Evolutionary conservation across 2,797 vertebrate species (phyloP), one percentile per base, ranked within the genome.

Genomic region (Semaprochilodus insignis): DNA sequence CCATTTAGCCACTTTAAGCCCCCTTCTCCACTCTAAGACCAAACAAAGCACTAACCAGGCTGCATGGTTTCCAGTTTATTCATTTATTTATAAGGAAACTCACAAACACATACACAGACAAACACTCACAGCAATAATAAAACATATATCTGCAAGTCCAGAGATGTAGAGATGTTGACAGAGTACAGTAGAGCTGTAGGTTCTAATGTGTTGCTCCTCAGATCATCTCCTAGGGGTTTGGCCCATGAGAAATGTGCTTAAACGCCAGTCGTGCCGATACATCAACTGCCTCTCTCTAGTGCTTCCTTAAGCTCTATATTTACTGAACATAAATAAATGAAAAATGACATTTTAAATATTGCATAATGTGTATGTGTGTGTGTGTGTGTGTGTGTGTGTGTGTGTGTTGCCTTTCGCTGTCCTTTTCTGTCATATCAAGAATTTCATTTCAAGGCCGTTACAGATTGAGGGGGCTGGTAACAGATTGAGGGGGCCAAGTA

Each of bases 1-100:
- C 25, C 59, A 73, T 81, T 85, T 73, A 81, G 71, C 52, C 65
- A 83, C 75, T 80, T 83, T 76, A 81, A 85, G 75, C 71, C 74
- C 57, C 65, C 81, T 78, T 81, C 7, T 78, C 67, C 63, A 67
- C 71, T 75, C 51, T 76, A 73, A 73, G 60, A 79, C 21, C 71
- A 66, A 83, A 80, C 52, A 85, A 85, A 83, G 67, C 66, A 44
- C 74, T 81, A 57, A 65, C 55, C 31, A 23, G 65, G 44, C 21
- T 59, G 48, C 21, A 7, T 11, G 27, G n/a, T 63, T 40, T 54
- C n/a, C 10, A 31, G 31, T 15, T 7, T 27, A 14, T 59, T 23
- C 23, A 59, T 19, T 62, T 11, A 21, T 25, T 79, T 40, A 17
- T 59, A 16, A 34, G 54, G 52, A 74, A 80, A 62, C 31, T n/a